These are phyloP conservation scores for Pachycephus smyrnensis DNA, from an alignment of 2,888 invertebrate genomes.

Conservation along the genomic window DNA sequence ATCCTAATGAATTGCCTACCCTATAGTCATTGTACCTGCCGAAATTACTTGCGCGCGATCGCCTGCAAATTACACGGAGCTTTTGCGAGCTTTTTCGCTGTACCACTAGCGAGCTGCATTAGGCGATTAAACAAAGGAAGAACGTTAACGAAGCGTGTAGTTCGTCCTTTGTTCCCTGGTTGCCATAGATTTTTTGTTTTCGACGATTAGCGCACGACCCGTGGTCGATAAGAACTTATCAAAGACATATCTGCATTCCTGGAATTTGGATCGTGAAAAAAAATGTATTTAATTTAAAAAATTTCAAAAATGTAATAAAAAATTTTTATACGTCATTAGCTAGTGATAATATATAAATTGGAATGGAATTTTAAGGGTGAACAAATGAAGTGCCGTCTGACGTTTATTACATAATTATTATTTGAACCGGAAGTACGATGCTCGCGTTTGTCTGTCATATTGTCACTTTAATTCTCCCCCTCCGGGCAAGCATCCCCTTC, in stretches of 20 bases:
- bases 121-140: neutral
- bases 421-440: too few species aligned
- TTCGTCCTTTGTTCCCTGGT: neutral
- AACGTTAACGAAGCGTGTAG: neutral
- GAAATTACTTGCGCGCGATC: constrained; percentile 40
- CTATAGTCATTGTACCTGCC: constrained; percentile 10
- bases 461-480: too few species aligned
- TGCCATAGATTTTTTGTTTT: neutral
- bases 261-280: neutral
- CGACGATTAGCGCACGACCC: neutral
- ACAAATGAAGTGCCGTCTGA: fast-evolving
- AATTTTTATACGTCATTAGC: too few species aligned
- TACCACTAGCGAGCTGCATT: neutral
- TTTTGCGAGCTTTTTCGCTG: neutral
- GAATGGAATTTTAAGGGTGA: too few species aligned
- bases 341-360: too few species aligned
- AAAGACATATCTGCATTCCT: neutral
- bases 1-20: constrained; percentile 44
- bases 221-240: neutral
- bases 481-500: too few species aligned
- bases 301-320: too few species aligned
- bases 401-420: too few species aligned
- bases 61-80: constrained; percentile 7
- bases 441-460: too few species aligned
- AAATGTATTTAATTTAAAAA: too few species aligned